Evolutionary conservation across 2,888 invertebrate genomes (phyloP).

Genomic region (Spilarctia lutea): DNA sequence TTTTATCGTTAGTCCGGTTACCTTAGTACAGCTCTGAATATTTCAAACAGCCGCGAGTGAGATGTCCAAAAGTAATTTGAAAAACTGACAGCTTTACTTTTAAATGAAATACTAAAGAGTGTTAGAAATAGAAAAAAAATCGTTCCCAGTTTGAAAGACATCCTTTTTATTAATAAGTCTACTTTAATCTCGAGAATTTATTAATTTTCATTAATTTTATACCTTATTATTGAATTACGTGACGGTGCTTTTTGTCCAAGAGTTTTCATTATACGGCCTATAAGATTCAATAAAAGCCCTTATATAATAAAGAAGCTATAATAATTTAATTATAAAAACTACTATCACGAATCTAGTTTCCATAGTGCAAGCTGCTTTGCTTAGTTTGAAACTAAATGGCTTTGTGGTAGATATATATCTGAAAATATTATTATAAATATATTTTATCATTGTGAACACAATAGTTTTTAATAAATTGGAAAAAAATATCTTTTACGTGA

Average conservation of each 20-base stretch:
- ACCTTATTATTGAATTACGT: not conserved
- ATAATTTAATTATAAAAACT: no score
- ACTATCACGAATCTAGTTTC: no score
- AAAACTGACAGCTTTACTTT: no score
- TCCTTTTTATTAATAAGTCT: not conserved
- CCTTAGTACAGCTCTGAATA: not conserved
- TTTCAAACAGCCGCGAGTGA: not conserved
- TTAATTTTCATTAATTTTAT: not conserved
- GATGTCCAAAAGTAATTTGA: not conserved
- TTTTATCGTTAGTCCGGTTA: not conserved
- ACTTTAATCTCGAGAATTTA: not conserved
- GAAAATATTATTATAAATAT: no score
- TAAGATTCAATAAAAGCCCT: not conserved
- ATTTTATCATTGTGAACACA: no score
- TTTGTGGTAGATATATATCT: no score
- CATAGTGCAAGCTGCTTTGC: no score
- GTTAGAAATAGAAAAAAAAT: not conserved
- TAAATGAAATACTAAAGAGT: not conserved
- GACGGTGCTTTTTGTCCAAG: not conserved
- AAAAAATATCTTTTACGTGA: no score
- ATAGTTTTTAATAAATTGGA: no score
- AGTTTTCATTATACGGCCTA: not conserved
- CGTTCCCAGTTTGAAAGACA: not conserved
- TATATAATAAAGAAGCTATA: no score
- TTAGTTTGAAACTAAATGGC: no score